phyloP scores from a whole-genome alignment of 2,888 invertebrate genomes.

The Embidobia sp. region DNA sequence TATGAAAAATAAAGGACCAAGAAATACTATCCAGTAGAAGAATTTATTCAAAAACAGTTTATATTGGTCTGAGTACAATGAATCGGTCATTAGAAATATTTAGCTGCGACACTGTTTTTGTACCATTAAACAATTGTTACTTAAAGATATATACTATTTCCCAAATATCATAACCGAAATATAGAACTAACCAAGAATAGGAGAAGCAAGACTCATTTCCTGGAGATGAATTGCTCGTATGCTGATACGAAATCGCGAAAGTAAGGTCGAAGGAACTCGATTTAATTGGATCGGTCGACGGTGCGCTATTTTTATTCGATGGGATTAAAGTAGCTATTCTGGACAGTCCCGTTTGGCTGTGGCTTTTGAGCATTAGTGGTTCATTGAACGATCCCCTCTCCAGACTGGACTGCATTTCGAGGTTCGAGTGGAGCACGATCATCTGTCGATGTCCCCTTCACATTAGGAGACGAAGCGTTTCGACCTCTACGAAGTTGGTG shows the following conservation, averaged over 20 bases:
- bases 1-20: too few species aligned
- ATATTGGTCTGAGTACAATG: too few species aligned
- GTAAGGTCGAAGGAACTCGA: slow-evolving; percentile 30
- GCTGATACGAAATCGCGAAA: slow-evolving; percentile 11
- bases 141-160: too few species aligned
- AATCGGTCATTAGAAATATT: too few species aligned
- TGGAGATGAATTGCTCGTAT: not conserved
- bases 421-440: slow-evolving; percentile 54
- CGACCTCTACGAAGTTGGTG: slow-evolving; percentile 51
- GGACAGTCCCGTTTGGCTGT: slow-evolving; percentile 33
- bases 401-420: slow-evolving; percentile 52
- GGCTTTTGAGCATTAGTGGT: slow-evolving; percentile 65
- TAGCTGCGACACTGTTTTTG: too few species aligned
- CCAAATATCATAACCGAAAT: not conserved
- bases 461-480: slow-evolving; percentile 58
- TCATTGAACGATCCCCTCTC: slow-evolving; percentile 59
- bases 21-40: too few species aligned
- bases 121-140: too few species aligned
- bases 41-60: too few species aligned
- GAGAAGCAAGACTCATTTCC: slow-evolving; percentile 2
- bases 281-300: slow-evolving; percentile 53
- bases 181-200: not conserved
- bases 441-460: slow-evolving; percentile 62
- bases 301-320: slow-evolving; percentile 54
- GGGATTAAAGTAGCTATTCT: slow-evolving; percentile 59